Evolutionary conservation across 2,797 vertebrate species (phyloP).

Genomic region (Hydrocynus forskahlii): DNA sequence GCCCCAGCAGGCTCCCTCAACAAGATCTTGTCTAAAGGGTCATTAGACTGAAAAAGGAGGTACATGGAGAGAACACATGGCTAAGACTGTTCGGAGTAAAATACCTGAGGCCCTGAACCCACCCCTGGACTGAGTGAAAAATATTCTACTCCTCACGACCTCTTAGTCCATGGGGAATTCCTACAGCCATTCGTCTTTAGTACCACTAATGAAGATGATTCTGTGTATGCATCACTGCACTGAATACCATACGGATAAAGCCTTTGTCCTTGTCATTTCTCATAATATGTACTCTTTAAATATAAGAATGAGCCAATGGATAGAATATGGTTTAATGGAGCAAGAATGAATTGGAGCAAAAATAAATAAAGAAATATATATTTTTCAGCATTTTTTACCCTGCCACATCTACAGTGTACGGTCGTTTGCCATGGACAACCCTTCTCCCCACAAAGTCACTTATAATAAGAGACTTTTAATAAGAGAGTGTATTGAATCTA

Average conservation of each 20-base stretch:
- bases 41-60: conserved; percentile 33
- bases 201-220: conserved; percentile 24
- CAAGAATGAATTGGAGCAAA: too few relatives aligned
- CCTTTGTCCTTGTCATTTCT: conserved; percentile 13
- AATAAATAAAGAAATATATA: too few relatives aligned
- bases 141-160: conserved; percentile 32
- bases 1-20: conserved; percentile 15
- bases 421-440: background rate
- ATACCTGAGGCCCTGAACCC: conserved; percentile 26
- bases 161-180: conserved; percentile 10
- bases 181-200: conserved; percentile 27
- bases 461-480: too few relatives aligned
- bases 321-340: background rate
- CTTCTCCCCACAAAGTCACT: too few relatives aligned
- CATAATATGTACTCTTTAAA: background rate
- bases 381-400: background rate
- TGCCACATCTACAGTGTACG: background rate
- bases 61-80: conserved; percentile 24
- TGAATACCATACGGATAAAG: background rate
- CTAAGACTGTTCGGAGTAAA: background rate
- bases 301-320: background rate
- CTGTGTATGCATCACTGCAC: background rate
- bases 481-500: too few relatives aligned
- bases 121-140: conserved; percentile 28
- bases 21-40: conserved; percentile 40